Percentiles rank a stretch among this genome's conserved stretches.
phyloP scores from a whole-genome alignment of 2,113 vertebrate species.

The Helogale parvula region DNA sequence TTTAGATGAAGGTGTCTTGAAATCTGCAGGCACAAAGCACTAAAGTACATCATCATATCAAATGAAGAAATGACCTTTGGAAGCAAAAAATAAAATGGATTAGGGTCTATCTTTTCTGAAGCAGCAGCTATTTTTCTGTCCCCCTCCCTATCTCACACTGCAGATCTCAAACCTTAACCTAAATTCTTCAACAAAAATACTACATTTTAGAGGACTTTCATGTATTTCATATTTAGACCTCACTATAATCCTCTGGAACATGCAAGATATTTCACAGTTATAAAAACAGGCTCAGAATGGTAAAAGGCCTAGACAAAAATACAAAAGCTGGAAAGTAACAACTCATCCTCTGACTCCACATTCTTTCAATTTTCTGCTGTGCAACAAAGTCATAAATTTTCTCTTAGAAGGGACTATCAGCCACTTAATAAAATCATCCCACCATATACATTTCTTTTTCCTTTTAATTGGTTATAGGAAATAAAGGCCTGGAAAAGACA shows the following conservation, averaged over 20 bases:
- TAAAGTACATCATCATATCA: slow-evolving; percentile 95
- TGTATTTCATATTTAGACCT: background rate
- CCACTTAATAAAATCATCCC: background rate
- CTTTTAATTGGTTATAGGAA: slow-evolving; percentile 22
- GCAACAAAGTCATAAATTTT: background rate
- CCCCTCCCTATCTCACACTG: no score
- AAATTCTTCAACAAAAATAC: slow-evolving; percentile 40
- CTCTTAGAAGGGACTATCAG: background rate
- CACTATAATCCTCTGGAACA: background rate
- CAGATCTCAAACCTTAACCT: background rate
- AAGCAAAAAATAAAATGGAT: slow-evolving; percentile 79
- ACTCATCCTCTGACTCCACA: slow-evolving; percentile 1
- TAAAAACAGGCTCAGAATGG: background rate
- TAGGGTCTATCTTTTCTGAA: slow-evolving; percentile 52
- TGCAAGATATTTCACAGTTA: background rate
- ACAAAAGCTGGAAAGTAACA: background rate
- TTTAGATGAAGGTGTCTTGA: slow-evolving; percentile 94
- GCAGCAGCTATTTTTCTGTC: background rate
- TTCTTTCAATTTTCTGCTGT: background rate
- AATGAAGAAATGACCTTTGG: slow-evolving; percentile 92
- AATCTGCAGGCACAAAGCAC: slow-evolving; percentile 95
- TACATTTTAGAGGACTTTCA: background rate
- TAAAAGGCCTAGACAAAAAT: slow-evolving; percentile 13
- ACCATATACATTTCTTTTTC: background rate
- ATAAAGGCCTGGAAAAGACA: slow-evolving; percentile 17